Evolutionary conservation across 2,797 vertebrate species (phyloP).

Genomic region (Spheniscus humboldti): DNA sequence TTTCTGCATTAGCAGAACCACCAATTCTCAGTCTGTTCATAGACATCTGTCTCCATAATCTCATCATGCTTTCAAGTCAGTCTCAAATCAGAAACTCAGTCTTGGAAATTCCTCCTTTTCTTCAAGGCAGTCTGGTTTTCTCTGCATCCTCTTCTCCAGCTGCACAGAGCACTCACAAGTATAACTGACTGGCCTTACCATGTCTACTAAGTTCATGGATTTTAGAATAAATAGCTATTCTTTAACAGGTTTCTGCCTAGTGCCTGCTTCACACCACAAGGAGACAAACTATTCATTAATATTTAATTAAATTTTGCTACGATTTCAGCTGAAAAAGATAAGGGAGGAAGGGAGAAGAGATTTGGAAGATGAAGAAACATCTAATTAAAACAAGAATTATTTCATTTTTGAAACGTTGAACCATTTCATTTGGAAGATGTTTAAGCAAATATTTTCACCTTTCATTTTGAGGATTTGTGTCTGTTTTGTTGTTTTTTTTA

Average conservation of each 20-base stretch:
- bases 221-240: background rate
- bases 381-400: background rate
- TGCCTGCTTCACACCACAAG: background rate
- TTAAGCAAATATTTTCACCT: background rate
- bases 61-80: background rate
- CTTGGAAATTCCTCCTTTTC: background rate
- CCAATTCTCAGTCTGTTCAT: background rate
- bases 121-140: background rate
- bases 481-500: background rate
- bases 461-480: background rate
- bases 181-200: background rate
- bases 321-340: background rate
- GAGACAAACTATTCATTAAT: background rate
- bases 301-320: background rate
- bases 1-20: background rate
- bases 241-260: background rate
- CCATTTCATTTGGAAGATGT: background rate
- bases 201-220: background rate
- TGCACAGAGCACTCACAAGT: background rate
- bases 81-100: background rate
- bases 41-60: background rate
- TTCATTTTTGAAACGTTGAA: background rate
- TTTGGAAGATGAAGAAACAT: background rate
- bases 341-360: background rate
- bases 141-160: background rate